Evolutionary conservation across 2,797 vertebrate genomes (phyloP), one percentile per base, ranked within the genome.

Genomic region (Galago senegalensis): DNA sequence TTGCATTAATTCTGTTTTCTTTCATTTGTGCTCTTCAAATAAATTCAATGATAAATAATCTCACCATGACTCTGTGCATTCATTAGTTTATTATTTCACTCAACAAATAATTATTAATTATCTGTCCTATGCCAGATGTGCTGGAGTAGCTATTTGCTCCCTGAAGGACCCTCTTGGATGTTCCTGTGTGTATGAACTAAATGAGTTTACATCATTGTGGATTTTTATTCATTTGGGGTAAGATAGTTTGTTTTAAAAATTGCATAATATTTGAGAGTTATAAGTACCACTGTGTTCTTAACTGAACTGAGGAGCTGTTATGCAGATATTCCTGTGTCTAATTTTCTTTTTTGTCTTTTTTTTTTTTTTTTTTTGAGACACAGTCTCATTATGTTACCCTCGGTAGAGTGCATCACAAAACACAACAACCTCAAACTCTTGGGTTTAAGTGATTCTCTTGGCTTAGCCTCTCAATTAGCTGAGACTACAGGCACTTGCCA

Each of bases 1-100:
- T 94, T 75, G 12, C 21, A 85, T 37, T 18, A 61, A 87, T 75
- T 72, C 12, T n/a, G 8, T 90, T 87, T 92, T 81, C 29, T 83
- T 34, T 95, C 21, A 87, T 60, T 63, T 83, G 31, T 69, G 20
- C 8, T 73, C 23, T 34, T 34, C n/a, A 53, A 43, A 40, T n/a
- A 81, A 72, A 76, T 90, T 67, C 25, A 60, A 58, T 87, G 53
- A 43, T 77, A 31, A 23, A 63, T 60, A 93, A n/a, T 58, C 8
- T 96, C 43, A 69, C 11, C 16, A 61, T 58, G 10, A 82, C 63
- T 69, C 13, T 94, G 29, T 34, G 10, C n/a, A 65, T n/a, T 77
- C 7, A 60, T 89, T 60, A 49, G 25, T 56, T 61, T 77, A 53
- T 79, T 67, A 87, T 58, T 91, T 91, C 17, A 88, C 8, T 70